Base-by-base conservation (phyloP, 92 coral and sea anemone genomes). In the Actinernus sp. region DNA sequence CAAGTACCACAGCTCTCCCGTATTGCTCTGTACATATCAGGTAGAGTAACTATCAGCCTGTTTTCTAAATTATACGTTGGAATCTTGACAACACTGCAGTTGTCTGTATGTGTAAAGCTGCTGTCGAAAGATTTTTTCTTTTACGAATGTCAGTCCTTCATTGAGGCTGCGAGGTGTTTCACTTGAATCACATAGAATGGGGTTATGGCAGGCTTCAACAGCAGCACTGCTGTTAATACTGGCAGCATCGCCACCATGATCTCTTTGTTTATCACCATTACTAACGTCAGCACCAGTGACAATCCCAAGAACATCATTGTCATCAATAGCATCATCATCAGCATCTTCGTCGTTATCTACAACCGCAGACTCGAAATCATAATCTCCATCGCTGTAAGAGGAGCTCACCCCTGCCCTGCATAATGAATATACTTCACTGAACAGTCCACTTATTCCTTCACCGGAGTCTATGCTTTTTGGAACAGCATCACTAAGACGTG, bases 1-100 rank as follows among this genome's bases (percentile, higher is more conserved):
- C 85, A 78, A 0, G 84, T 70, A 7, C 90, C 87, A 52, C 90
- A 83, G 17, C 57, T 58, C 54, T 73, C 63, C n/a, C 81, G 69
- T 16, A 88, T 56, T 16, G 56, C 90, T 23, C 62, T 79, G 68
- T 79, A 83, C 4, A 79, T 69, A 48, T 88, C 95, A 10, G 83
- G 82, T 4, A 88, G 43, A 17, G 73, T 60, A n/a, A 83, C 55
- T 3, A 73, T 75, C 31, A 21, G 41, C 19, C 26, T 37, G 43
- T 62, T 63, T 7, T 72, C 61, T 4, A 44, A 49, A 24, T 16
- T 22, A 66, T 65, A 84, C 19, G 66, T 58, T 9, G 56, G 58
- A 2, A 85, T 48, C 6, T 59, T 19, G 10, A 40, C n/a, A n/a
- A n/a, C n/a, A n/a, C n/a, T n/a, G n/a, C n/a, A n/a, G n/a, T n/a